These are phyloP conservation scores for Eurois occulta DNA, from an alignment of 2,888 invertebrate genomes.

Conservation along the genomic window DNA sequence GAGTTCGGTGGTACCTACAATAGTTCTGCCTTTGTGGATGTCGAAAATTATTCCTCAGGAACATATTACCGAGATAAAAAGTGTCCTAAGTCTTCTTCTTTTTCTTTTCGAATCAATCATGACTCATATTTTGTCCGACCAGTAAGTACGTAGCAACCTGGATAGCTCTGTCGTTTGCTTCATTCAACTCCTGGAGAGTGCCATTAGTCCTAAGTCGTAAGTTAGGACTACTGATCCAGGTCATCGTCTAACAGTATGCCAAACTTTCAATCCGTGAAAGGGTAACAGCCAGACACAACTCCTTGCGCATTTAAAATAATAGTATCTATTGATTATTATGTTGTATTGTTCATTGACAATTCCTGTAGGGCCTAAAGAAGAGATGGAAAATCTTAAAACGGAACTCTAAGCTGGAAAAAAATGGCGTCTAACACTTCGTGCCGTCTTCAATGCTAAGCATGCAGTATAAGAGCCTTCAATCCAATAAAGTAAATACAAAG, in stretches of 20 bases:
- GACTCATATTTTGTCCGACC: too few relatives aligned
- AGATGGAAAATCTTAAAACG: slow-evolving; percentile 1
- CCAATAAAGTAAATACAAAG: slow-evolving; percentile 43
- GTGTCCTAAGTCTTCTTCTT: too few relatives aligned
- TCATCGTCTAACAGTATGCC: neutral
- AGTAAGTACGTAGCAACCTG: too few relatives aligned
- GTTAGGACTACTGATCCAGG: neutral
- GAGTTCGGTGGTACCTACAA: too few relatives aligned
- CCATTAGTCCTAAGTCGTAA: neutral
- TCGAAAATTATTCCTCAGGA: neutral
- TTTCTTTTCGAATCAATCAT: too few relatives aligned
- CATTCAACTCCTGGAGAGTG: too few relatives aligned
- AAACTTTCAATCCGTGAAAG: neutral
- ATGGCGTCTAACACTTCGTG: slow-evolving; percentile 29
- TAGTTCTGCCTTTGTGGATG: neutral
- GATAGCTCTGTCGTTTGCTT: too few relatives aligned
- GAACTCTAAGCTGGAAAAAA: slow-evolving; percentile 4
- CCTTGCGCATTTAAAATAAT: neutral
- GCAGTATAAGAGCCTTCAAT: slow-evolving; percentile 46
- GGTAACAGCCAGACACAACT: too few relatives aligned
- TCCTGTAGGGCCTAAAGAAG: neutral
- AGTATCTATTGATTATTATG: neutral
- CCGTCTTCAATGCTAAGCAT: slow-evolving; percentile 49
- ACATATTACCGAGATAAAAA: neutral
- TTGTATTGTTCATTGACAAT: neutral